Evolutionary conservation across 2,113 vertebrate genomes (phyloP), one percentile per base, ranked within the genome.

Genomic region (Phrynosoma platyrhinos): DNA sequence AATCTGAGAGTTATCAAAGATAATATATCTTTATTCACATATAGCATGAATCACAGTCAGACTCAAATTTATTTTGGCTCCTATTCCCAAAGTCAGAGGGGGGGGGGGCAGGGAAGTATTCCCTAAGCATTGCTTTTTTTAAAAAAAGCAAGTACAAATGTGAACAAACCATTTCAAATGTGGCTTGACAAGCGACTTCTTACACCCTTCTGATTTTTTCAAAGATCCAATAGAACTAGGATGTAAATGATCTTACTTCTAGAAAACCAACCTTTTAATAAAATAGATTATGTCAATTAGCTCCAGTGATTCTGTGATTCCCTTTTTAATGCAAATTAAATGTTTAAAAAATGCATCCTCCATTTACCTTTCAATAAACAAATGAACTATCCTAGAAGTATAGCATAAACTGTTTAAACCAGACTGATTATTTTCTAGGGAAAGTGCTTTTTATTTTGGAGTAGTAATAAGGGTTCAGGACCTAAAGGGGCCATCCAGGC

Each of bases 341-440:
- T 30, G 55, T 55, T 25, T 21, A 58, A 7, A 89, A 32, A 36
- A n/a, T 71, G 0, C 40, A 47, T 52, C 84, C 47, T 30, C 47
- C 25, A 18, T 40, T 66, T 36, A 27, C 27, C 71, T 52, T 2
- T 21, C 2, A 91, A 83, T 90, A 83, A 74, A 82, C 91, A 66
- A 87, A 89, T 40, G 12, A 82, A 69, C 0, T 91, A 86, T 94
- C 89, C 64, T 77, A 40, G 1, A 0, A 88, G 84, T 91, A 78
- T 76, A 84, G 90, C 92, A n/a, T 95, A 95, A 97, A 96, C 23
- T 83, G 92, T 92, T 47, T 96, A 96, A 97, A 97, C 27, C 2
- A 95, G 97, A 94, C 93, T 97, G 95, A 94, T 97, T 98, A 94
- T 97, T 95, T 98, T 97, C 95, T 97, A 98, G 97, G 97, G 94